Base-by-base conservation (phyloP, 1,140 invertebrate species). In the Phocides pigmalion region DNA sequence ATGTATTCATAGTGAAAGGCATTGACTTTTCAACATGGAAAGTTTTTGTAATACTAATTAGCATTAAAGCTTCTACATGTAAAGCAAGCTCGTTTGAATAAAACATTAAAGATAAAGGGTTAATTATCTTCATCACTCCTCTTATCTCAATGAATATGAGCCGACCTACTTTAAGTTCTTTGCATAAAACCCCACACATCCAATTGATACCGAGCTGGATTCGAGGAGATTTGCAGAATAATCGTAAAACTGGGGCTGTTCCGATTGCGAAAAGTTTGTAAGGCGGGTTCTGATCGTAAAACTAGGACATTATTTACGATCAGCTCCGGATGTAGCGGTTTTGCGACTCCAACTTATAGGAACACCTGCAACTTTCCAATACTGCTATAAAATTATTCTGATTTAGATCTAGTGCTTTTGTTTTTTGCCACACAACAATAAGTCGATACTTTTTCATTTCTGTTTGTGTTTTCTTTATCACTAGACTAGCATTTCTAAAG, bases 231-330 rank as follows among this genome's bases (percentile, higher is more conserved):
- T 68, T 61, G 64, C 22, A 37, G 69, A 62, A 68, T 74, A 70
- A 70, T 75, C 72, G 70, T 79, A 79, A 81, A 81, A 72, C 62
- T 47, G 58, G 66, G 70, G 44, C 37, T 53, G 58, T 16, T 70
- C 64, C 75, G 67, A 74, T 74, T 71, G 64, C 35, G 51, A 62
- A 68, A 75, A 81, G 70, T 81, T 76, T 79, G 74, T 76, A 76
- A 69, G 65, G 42, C 41, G 20, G 25, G 56, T 20, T 46, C 46
- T n/a, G 62, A 44, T 69, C 71, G 68, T 75, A 75, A 79, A 79
- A 74, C 62, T 62, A 66, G 50, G 42, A 62, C 56, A 67, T 79
- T 68, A 72, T 74, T 76, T 74, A 79, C 71, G 74, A 76, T 39
- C 62, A 25, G 22, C 22, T 44, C 37, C 41, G 22, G 20, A 15